Percentiles rank a stretch among this genome's conserved stretches.
Evolutionary conservation across 2,797 vertebrate species (phyloP).

Genomic region (Siniperca undulata): DNA sequence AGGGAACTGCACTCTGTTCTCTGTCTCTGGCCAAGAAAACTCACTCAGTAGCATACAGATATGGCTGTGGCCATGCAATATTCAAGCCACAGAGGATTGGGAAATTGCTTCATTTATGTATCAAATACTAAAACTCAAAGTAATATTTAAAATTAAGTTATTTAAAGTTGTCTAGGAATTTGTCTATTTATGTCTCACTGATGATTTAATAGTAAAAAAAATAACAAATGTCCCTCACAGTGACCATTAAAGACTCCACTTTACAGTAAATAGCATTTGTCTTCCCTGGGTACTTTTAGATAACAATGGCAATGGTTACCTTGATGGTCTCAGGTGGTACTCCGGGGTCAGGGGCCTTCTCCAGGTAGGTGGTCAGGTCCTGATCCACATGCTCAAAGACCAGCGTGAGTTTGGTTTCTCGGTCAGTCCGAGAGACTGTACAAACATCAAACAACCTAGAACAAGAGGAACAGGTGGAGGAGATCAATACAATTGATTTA

Average conservation of each 20-base stretch:
- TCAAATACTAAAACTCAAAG: constrained; percentile 32
- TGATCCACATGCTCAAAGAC: constrained; percentile 99
- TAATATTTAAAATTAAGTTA: neutral
- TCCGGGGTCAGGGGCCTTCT: constrained; percentile 97
- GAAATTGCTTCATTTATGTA: constrained; percentile 35
- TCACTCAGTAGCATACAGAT: constrained; percentile 47
- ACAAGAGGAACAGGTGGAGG: constrained; percentile 57
- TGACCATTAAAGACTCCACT: neutral
- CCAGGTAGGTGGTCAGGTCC: constrained; percentile 98
- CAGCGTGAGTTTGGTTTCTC: constrained; percentile 97
- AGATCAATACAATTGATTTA: constrained; percentile 51
- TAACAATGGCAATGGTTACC: constrained; percentile 78
- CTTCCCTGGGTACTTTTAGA: neutral
- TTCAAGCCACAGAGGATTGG: constrained; percentile 42
- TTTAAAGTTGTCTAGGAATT: neutral
- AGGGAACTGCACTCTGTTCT: constrained; percentile 63
- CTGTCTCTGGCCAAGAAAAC: constrained; percentile 66
- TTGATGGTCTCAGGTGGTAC: constrained; percentile 98
- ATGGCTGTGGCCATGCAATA: constrained; percentile 41
- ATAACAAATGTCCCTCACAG: neutral
- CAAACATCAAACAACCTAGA: constrained; percentile 97
- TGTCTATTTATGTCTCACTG: neutral
- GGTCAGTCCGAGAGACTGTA: constrained; percentile 96
- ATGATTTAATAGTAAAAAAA: neutral
- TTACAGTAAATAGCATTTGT: neutral